Evolutionary conservation across 1,140 invertebrate species (phyloP).

Genomic region (Schlechtendalia chinensis): DNA sequence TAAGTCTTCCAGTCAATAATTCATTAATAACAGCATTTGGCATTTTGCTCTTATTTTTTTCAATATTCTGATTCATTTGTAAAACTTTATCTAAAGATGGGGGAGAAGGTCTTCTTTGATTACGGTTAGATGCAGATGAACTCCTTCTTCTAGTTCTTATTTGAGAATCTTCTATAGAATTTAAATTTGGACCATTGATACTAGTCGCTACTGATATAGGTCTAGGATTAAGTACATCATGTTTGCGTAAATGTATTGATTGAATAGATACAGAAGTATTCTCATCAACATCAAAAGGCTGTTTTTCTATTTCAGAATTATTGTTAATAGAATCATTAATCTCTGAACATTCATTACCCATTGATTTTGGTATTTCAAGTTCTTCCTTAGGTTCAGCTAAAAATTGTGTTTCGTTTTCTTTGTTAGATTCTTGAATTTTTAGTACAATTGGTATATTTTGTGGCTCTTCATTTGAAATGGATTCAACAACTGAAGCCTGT

Average conservation of each 20-base stretch:
- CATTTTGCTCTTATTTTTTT: conserved; percentile 36
- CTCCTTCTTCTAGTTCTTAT: conserved; percentile 51
- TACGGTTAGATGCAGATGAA: conserved; percentile 54
- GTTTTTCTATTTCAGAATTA: conserved; percentile 19
- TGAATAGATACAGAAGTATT: conserved; percentile 18
- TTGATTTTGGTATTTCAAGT: not conserved
- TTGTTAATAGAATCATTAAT: conserved; percentile 37
- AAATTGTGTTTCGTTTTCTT: conserved; percentile 11
- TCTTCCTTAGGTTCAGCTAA: not conserved
- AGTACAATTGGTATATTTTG: conserved; percentile 11
- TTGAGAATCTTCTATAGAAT: conserved; percentile 25
- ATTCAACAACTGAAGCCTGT: conserved; percentile 55
- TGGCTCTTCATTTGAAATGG: conserved; percentile 9
- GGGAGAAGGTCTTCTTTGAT: conserved; percentile 53
- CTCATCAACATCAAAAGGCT: not conserved
- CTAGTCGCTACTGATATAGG: conserved; percentile 23
- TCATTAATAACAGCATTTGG: conserved; percentile 24
- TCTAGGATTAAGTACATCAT: conserved; percentile 17
- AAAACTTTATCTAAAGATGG: conserved; percentile 53
- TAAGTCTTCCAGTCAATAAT: conserved; percentile 16
- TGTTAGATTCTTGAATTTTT: conserved; percentile 1
- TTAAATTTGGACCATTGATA: conserved; percentile 12
- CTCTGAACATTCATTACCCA: not conserved
- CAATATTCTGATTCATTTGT: conserved; percentile 48
- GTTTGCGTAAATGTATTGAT: conserved; percentile 8